Base-by-base conservation (phyloP, 2,888 invertebrate genomes). In the Synergus itoensis region DNA sequence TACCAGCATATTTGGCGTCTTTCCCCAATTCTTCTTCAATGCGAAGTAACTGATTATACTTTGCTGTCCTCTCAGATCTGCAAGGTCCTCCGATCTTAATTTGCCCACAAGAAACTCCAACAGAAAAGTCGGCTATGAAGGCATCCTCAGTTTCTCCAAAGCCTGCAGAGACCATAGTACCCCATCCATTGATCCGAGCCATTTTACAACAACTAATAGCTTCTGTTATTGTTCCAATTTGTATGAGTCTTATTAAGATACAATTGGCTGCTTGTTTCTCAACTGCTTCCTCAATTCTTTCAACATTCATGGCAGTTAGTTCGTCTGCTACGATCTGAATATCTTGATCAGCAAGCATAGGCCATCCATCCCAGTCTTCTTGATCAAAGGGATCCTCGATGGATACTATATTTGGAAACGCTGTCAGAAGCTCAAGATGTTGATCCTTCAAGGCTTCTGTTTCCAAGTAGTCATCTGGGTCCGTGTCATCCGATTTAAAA, bases 361-460 rank as follows among this genome's bases (percentile, higher is more conserved):
- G 79, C 91, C 92, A 92, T n/a, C 87, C 84, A 0, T 91, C 89
- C 89, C 89, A 90, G 45, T 92, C 91, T 11, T 91, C 90, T 57
- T 84, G 84, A 77, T 89, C 88, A 77, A 91, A 90, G 0, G 92
- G 92, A 84, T 92, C 91, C 77, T 90, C 90, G 77, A 92, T 85
- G 5, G 91, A 91, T 2, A 90, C 84, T n/a, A 92, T 77, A 0
- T 77, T 78, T 0, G 91, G 90, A 57, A 84, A 91, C 65, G 88
- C 88, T 0, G 79, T 65, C 0, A 90, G 12, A 4, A 89, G 85
- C 36, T 89, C 89, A 1, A 85, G 69, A 73, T 91, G 91, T 21
- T 86, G 86, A 14, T 90, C 88, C 8, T 80, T 83, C 14, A 92
- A 65, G 0, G 86, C 88, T 14, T 90, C 89, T 0, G 89, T 79